Conservation (phyloP, 2,797 vertebrate species). For the Sebastes kiyomatsui region DNA sequence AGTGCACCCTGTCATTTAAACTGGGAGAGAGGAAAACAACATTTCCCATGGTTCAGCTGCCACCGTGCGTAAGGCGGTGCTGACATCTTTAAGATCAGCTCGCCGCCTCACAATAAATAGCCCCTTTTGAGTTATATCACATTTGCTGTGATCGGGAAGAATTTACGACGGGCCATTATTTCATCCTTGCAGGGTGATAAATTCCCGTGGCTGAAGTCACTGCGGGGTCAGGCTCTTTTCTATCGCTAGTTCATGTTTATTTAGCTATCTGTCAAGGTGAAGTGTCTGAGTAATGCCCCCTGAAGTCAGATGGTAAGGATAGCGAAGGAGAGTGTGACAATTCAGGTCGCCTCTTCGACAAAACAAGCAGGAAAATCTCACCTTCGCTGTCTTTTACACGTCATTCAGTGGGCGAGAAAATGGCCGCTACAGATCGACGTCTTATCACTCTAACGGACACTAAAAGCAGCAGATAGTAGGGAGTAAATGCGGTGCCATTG, state of each 20-base stretch:
- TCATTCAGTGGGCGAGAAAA: constrained; percentile 14
- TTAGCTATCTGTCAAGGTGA: constrained; percentile 55
- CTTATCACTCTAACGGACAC: constrained; percentile 44
- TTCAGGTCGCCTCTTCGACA: constrained; percentile 18
- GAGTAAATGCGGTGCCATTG: constrained; percentile 55
- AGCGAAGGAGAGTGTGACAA: neutral
- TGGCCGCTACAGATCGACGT: constrained; percentile 8
- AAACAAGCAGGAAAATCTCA: constrained; percentile 13
- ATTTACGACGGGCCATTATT: constrained; percentile 67
- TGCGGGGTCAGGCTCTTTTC: constrained; percentile 45
- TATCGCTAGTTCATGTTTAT: constrained; percentile 62
- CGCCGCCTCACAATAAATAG: constrained; percentile 48
- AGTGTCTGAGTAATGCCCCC: constrained; percentile 43
- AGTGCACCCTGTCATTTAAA: constrained; percentile 45
- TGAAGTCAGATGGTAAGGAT: constrained; percentile 29
- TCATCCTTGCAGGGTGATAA: constrained; percentile 52
- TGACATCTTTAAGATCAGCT: constrained; percentile 25
- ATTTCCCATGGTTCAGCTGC: constrained; percentile 61
- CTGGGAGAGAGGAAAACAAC: constrained; percentile 22
- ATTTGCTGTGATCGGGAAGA: constrained; percentile 30
- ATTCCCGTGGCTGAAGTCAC: constrained; percentile 37
- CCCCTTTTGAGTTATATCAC: constrained; percentile 50
- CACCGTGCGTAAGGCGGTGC: neutral
- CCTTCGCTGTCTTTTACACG: constrained; percentile 4
- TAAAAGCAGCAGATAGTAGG: constrained; percentile 46